phyloP scores from a whole-genome alignment of 2,888 invertebrate genomes.

The Aelia acuminata region DNA sequence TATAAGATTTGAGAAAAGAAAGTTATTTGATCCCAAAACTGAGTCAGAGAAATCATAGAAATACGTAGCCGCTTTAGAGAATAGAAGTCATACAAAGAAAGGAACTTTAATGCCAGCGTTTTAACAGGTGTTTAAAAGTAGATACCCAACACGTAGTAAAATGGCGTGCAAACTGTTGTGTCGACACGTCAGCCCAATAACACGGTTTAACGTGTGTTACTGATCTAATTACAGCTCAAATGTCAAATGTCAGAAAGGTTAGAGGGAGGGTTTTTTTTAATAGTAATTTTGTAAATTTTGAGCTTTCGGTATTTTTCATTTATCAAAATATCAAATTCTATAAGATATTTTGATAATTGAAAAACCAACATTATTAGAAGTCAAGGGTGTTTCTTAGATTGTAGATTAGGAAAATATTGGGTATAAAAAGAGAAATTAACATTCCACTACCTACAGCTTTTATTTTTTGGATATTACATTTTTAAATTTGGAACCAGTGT shows the following conservation, averaged over 20 bases:
- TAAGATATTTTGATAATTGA: too few species aligned
- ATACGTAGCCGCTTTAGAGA: not conserved
- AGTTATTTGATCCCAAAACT: not conserved
- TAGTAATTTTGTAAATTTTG: too few species aligned
- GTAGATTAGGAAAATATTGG: too few species aligned
- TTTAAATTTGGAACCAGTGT: too few species aligned
- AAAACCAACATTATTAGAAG: too few species aligned
- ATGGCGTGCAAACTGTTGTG: constrained; percentile 17
- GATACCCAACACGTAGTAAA: not conserved
- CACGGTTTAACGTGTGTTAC: not conserved
- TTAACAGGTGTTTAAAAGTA: not conserved
- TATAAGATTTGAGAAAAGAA: not conserved
- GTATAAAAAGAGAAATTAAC: too few species aligned
- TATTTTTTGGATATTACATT: too few species aligned
- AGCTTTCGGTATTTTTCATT: too few species aligned
- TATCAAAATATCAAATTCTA: too few species aligned
- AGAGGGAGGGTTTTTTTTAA: too few species aligned
- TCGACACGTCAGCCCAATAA: constrained; percentile 8
- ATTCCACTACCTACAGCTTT: too few species aligned
- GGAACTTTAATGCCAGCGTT: not conserved
- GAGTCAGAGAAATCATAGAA: not conserved
- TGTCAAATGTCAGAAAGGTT: constrained; percentile 7
- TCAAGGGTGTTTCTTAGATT: too few species aligned
- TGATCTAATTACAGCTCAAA: constrained; percentile 1
- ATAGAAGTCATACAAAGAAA: not conserved